A percentile compares a stretch with the other conserved stretches of the same genome.
These are phyloP conservation scores for Bufo gargarizans DNA, from an alignment of 2,113 vertebrate genomes.

Conservation along the genomic window DNA sequence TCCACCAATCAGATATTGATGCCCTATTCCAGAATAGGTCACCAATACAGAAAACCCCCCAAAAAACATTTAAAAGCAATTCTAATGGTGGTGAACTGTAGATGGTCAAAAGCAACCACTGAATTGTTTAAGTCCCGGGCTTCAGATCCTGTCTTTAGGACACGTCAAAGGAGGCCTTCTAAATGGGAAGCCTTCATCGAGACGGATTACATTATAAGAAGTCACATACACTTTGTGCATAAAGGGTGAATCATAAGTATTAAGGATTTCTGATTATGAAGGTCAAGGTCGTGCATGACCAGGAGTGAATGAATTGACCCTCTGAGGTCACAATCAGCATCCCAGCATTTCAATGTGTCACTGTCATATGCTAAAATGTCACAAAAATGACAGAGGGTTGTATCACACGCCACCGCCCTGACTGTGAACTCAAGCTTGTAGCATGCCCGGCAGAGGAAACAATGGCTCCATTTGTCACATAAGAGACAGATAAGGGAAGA, in stretches of 20 bases:
- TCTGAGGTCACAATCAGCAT: constrained; percentile 11
- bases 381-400: constrained; percentile 36
- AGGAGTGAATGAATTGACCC: not conserved
- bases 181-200: not conserved
- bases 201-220: not conserved
- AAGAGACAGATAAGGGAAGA: constrained; percentile 51
- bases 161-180: not conserved
- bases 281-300: constrained; percentile 4
- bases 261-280: not conserved
- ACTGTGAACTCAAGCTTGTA: constrained; percentile 42
- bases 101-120: not conserved
- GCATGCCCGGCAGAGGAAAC: not conserved
- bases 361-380: constrained; percentile 49
- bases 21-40: too few species aligned
- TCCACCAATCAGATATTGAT: too few species aligned
- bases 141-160: not conserved
- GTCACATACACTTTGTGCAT: not conserved
- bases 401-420: constrained; percentile 47
- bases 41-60: too few species aligned
- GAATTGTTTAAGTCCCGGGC: not conserved
- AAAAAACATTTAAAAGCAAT: not conserved
- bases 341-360: constrained; percentile 27
- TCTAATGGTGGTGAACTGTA: not conserved
- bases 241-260: not conserved
- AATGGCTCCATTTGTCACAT: constrained; percentile 40